These are phyloP conservation scores for Tamias sibiricus DNA, from an alignment of 2,113 vertebrate species.

Conservation along the genomic window DNA sequence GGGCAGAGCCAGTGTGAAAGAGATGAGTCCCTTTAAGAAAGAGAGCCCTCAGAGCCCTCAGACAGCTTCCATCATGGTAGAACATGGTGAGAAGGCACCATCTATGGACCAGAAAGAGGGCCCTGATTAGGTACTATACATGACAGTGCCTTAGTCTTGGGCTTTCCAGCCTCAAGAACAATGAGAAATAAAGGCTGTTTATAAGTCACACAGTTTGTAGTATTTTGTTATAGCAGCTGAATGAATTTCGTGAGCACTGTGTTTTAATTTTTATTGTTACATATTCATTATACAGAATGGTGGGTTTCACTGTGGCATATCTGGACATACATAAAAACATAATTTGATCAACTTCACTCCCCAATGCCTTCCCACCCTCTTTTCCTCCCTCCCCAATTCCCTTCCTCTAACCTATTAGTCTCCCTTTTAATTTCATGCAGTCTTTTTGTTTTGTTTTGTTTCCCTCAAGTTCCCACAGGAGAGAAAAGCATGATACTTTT, in stretches of 20 bases:
- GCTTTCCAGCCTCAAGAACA: not conserved
- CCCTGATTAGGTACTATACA: not conserved
- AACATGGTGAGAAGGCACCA: not conserved
- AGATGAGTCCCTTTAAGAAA: not conserved
- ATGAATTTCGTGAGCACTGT: not conserved
- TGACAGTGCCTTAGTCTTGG: not conserved
- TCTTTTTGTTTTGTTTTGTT: no score
- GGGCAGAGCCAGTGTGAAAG: not conserved
- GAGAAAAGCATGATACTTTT: not conserved
- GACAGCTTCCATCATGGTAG: not conserved
- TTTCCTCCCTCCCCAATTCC: not conserved
- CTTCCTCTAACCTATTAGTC: not conserved
- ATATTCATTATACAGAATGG: not conserved
- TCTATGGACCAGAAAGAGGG: not conserved
- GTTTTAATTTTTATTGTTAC: not conserved
- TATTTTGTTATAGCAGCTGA: not conserved
- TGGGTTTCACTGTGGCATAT: not conserved
- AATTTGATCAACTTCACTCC: not conserved
- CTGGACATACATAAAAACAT: not conserved
- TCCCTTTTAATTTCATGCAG: not conserved
- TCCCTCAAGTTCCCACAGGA: not conserved
- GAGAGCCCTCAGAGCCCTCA: not conserved
- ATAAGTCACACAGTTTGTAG: not conserved
- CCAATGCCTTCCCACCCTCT: not conserved
- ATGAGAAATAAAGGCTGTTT: not conserved